Evolutionary conservation across 2,797 vertebrate genomes (phyloP), one percentile per base, ranked within the genome.

Genomic region (Macropus fuliginosus): DNA sequence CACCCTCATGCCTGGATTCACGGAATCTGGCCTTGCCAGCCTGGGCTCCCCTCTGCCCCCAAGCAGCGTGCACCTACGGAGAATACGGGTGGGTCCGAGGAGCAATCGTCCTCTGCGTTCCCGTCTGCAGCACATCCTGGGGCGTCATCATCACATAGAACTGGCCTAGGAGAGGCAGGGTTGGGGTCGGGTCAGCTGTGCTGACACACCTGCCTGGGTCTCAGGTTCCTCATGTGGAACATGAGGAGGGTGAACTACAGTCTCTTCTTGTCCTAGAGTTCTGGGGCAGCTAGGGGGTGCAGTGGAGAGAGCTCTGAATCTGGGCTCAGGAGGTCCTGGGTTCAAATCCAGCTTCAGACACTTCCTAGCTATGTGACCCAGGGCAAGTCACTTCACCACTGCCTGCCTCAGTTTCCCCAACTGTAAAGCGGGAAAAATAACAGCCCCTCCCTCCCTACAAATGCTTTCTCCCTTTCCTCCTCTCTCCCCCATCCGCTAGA

Each of bases 71-170:
- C 90, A 98, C 99, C 96, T 99, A 99, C 99, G 98, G 98, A 87
- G 99, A 98, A 97, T 99, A 99, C 3, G 99, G 98, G 92, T 99
- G 99, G 57, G 99, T 99, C 94, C 99, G 99, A 14, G 99, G 99
- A 57, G 99, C 99, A 56, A 99, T 99, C 87, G 98, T 99, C 97
- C 99, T 98, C 74, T 97, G 99, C 0, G 99, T 98, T 94, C 99
- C 99, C 9, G 99, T 98, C 98, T 99, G 99, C 96, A 99, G 98
- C 96, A 99, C 99, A 31, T 99, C 99, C 97, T 99, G 99, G 0
- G 99, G 99, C 1, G 99, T 99, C 99, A 99, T 99, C 99, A 99
- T 99, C 96, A 99, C 99, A 66, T 99, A 99, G 97, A 99, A 99
- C 97, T 99, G 99, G 96, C 99, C 99, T 97, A 54, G 57, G 29